Conservation (phyloP, 2,113 vertebrate species). For the Catharus bicknelli region DNA sequence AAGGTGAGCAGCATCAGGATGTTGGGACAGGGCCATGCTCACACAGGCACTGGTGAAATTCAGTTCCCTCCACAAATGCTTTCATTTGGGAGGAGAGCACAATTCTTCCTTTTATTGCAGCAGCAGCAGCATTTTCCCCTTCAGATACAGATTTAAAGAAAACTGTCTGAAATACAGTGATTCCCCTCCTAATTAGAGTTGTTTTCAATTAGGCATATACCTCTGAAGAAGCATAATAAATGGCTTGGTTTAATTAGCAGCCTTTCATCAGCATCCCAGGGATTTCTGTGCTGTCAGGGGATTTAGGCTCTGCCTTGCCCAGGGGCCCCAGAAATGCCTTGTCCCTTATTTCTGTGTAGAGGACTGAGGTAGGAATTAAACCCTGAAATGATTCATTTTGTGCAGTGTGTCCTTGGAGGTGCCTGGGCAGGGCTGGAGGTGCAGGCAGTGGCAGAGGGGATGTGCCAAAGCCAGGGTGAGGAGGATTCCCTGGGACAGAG, state of each 20-base stretch:
- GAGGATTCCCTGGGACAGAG: neutral
- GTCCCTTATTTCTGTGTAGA: neutral
- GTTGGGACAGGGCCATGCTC: neutral
- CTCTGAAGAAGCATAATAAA: neutral
- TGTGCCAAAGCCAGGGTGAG: neutral
- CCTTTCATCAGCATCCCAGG: neutral
- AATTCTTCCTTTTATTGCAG: neutral
- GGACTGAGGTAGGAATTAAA: neutral
- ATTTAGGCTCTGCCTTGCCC: neutral
- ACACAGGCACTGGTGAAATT: neutral
- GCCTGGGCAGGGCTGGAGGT: neutral
- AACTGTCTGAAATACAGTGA: neutral
- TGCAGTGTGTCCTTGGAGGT: neutral
- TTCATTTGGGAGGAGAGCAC: neutral
- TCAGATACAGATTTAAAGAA: neutral
- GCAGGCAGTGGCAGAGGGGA: neutral
- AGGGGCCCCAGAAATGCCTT: neutral
- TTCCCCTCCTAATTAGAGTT: neutral
- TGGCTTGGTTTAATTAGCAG: neutral
- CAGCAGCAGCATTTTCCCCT: neutral
- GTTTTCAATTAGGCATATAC: neutral
- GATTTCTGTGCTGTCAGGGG: neutral
- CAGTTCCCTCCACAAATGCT: neutral
- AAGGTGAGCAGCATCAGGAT: neutral
- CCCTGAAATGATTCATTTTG: fast-evolving